Evolutionary conservation across 1,140 invertebrate species (phyloP).

Genomic region (Hypothenemus hampei): DNA sequence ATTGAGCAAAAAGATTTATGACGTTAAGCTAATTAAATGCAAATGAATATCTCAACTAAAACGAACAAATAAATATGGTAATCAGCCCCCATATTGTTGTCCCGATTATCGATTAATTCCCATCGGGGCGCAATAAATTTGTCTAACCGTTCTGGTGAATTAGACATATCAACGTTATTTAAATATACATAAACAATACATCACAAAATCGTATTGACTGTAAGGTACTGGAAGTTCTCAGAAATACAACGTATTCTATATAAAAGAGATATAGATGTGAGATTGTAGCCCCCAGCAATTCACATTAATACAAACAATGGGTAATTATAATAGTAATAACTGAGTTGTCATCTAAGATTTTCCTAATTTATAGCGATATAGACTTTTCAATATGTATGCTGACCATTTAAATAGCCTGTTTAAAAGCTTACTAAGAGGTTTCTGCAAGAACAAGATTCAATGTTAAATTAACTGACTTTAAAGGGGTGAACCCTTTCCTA

Average conservation of each 20-base stretch:
- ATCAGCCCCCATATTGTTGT: neutral
- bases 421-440: too few relatives aligned
- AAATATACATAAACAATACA: constrained; percentile 13
- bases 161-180: constrained; percentile 14
- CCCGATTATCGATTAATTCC: constrained; percentile 1
- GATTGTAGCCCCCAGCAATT: neutral
- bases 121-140: constrained; percentile 7
- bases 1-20: too few relatives aligned
- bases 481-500: too few relatives aligned
- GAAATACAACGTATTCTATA: too few relatives aligned
- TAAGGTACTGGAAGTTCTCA: constrained; percentile 8
- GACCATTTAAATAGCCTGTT: too few relatives aligned
- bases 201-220: constrained; percentile 4
- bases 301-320: constrained; percentile 10
- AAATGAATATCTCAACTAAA: neutral
- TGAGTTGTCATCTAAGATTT: constrained; percentile 1
- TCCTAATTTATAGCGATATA: constrained; percentile 4
- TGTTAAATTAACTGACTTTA: too few relatives aligned
- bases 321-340: constrained; percentile 12
- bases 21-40: constrained; percentile 1
- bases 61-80: constrained; percentile 6
- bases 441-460: too few relatives aligned
- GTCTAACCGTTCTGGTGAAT: constrained; percentile 5
- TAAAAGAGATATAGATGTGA: constrained; percentile 9
- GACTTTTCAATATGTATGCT: too few relatives aligned